Evolutionary conservation across 2,888 invertebrate genomes (phyloP).

Genomic region (Mechanitis mazaeus): DNA sequence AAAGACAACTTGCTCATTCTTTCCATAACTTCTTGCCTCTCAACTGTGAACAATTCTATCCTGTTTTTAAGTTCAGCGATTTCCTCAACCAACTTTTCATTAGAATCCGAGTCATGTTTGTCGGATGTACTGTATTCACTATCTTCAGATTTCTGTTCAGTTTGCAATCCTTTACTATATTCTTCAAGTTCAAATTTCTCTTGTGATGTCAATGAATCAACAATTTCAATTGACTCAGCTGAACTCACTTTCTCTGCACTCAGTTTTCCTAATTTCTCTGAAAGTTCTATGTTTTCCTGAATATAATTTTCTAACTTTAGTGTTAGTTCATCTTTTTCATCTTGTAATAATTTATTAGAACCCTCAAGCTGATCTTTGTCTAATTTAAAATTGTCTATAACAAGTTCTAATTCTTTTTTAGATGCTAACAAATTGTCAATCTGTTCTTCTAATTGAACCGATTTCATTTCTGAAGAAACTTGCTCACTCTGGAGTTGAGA

Average conservation of each 20-base stretch:
- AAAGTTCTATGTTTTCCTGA: slow-evolving; percentile 84
- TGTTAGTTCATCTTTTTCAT: slow-evolving; percentile 78
- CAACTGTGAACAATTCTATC: slow-evolving; percentile 81
- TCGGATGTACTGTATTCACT: slow-evolving; percentile 33
- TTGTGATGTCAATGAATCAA: slow-evolving; percentile 82
- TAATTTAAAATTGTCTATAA: slow-evolving; percentile 66
- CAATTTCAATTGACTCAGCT: slow-evolving; percentile 85
- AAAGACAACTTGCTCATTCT: slow-evolving; percentile 79
- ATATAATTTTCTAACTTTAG: slow-evolving; percentile 80
- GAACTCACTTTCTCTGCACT: slow-evolving; percentile 84
- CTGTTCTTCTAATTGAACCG: slow-evolving; percentile 87
- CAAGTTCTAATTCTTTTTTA: slow-evolving; percentile 66
- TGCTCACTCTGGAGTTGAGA: slow-evolving; percentile 80
- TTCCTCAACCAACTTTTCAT: slow-evolving; percentile 77
- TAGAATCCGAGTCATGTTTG: slow-evolving; percentile 66
- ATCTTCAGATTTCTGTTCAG: slow-evolving; percentile 34
- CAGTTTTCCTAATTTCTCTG: slow-evolving; percentile 83
- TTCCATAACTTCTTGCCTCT: slow-evolving; percentile 82
- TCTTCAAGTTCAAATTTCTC: slow-evolving; percentile 83
- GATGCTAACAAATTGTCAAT: slow-evolving; percentile 75
- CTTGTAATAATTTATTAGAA: slow-evolving; percentile 74
- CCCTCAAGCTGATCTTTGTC: slow-evolving; percentile 75
- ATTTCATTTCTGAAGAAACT: slow-evolving; percentile 86
- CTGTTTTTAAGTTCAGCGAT: slow-evolving; percentile 80
- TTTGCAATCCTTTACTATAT: slow-evolving; percentile 75